These are phyloP conservation scores for Fratercula arctica DNA, from an alignment of 2,797 vertebrate species.

Conservation along the genomic window DNA sequence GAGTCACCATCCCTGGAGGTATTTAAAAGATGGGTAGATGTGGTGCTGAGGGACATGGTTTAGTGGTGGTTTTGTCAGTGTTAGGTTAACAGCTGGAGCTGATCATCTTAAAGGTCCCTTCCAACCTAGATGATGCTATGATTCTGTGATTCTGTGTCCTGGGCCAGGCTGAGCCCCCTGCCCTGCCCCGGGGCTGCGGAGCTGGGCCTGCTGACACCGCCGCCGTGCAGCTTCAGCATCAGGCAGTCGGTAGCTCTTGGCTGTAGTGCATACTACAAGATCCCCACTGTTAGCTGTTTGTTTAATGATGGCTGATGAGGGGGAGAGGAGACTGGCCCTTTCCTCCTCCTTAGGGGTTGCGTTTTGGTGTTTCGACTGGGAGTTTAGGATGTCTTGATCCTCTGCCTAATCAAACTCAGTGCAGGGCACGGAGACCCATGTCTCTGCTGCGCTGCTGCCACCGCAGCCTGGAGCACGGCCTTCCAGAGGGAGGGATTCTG, in stretches of 20 bases:
- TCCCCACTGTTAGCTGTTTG: neutral
- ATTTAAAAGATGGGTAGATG: neutral
- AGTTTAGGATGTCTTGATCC: neutral
- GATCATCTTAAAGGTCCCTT: neutral
- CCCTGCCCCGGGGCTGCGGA: neutral
- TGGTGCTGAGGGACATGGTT: neutral
- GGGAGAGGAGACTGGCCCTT: neutral
- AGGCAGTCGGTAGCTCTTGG: neutral
- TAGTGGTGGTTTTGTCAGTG: neutral
- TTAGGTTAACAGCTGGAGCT: neutral
- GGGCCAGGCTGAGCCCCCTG: neutral
- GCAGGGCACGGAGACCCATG: neutral
- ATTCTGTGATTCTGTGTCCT: neutral
- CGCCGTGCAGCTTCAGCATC: rapidly evolving
- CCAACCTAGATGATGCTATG: neutral
- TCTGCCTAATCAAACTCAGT: neutral
- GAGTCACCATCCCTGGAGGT: neutral
- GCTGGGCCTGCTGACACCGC: neutral
- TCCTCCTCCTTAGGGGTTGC: neutral
- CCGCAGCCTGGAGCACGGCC: neutral
- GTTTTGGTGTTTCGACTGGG: neutral
- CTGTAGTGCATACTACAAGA: rapidly evolving
- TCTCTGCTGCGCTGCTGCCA: neutral
- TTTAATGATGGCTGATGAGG: neutral
- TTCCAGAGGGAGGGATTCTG: neutral